phyloP scores from a whole-genome alignment of 2,113 vertebrate genomes.

The Coreoperca whiteheadi region DNA sequence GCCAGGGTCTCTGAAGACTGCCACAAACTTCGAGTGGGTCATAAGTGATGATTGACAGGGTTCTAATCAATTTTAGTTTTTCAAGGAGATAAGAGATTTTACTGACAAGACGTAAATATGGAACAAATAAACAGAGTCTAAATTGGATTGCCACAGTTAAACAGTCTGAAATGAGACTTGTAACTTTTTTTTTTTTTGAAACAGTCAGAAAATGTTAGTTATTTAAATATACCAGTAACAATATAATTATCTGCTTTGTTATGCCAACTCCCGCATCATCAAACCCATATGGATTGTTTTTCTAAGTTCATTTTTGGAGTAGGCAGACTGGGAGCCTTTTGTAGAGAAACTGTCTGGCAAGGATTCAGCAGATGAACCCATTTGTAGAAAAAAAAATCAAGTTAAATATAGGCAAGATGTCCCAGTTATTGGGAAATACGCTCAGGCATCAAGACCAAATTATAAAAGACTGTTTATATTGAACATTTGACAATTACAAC shows the following conservation, averaged over 20 bases:
- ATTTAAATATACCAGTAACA: not conserved
- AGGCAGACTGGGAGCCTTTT: slow-evolving; percentile 14
- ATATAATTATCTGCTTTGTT: not conserved
- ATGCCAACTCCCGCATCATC: not conserved
- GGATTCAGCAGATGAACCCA: slow-evolving; percentile 44
- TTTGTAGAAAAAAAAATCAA: slow-evolving; percentile 19
- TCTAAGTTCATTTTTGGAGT: not conserved
- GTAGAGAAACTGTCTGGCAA: slow-evolving; percentile 16
- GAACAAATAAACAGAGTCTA: not conserved
- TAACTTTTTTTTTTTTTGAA: not conserved
- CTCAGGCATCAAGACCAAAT: slow-evolving; percentile 38
- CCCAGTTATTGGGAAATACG: slow-evolving; percentile 52
- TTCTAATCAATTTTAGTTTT: not conserved
- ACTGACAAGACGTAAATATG: too few relatives aligned
- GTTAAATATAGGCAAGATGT: slow-evolving; percentile 52
- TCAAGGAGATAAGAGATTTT: too few relatives aligned
- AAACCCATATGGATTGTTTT: not conserved
- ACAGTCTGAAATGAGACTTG: not conserved
- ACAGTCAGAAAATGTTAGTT: not conserved
- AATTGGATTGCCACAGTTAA: not conserved
- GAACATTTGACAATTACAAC: slow-evolving; percentile 34
- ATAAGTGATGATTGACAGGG: too few relatives aligned
- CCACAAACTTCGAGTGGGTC: too few relatives aligned
- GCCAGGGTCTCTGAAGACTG: too few relatives aligned
- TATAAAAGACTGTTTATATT: slow-evolving; percentile 38